Percentiles rank a stretch among this genome's conserved stretches.
phyloP scores from a whole-genome alignment of 2,113 vertebrate genomes.

The Rhizomys pruinosus region DNA sequence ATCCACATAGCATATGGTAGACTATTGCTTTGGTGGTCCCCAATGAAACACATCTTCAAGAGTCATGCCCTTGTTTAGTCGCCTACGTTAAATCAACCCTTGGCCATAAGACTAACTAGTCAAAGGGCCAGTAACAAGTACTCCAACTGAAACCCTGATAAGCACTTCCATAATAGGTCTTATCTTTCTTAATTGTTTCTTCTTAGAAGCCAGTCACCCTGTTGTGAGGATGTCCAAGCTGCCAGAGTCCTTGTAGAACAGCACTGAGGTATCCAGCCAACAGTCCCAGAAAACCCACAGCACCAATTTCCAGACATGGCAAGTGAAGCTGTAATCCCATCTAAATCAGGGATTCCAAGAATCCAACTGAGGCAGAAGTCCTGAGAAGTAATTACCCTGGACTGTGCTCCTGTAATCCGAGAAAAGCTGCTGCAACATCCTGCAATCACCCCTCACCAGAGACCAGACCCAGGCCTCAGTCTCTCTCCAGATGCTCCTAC shows the following conservation, averaged over 20 bases:
- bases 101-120: background rate
- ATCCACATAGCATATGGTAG: background rate
- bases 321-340: too few relatives aligned
- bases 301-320: accelerated
- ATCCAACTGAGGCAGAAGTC: too few relatives aligned
- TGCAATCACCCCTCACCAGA: too few relatives aligned
- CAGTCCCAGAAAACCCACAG: background rate
- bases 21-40: background rate
- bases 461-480: too few relatives aligned
- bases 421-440: too few relatives aligned
- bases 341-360: too few relatives aligned
- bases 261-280: background rate
- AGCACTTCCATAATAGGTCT: background rate
- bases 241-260: background rate
- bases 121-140: background rate
- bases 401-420: too few relatives aligned
- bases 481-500: too few relatives aligned
- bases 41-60: background rate
- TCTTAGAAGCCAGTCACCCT: background rate
- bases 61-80: background rate
- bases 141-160: background rate
- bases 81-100: background rate
- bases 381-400: too few relatives aligned
- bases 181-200: background rate
- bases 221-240: background rate